These are phyloP conservation scores for Nymphalis polychloros DNA, from an alignment of 2,888 invertebrate species.

Conservation along the genomic window DNA sequence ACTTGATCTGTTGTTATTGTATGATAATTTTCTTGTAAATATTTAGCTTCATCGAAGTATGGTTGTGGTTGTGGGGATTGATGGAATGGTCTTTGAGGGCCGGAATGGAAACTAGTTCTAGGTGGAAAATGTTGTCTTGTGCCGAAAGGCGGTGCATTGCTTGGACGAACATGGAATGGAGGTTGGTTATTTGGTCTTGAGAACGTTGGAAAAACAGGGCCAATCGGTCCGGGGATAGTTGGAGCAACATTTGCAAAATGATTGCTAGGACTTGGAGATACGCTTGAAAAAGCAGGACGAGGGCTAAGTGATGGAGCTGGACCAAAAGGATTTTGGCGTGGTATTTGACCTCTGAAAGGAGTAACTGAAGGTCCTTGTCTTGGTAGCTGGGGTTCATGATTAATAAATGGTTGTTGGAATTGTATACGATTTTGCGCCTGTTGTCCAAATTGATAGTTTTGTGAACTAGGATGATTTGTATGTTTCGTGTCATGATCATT, in stretches of 20 bases:
- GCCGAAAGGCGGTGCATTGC: constrained; percentile 56
- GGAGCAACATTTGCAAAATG: constrained; percentile 59
- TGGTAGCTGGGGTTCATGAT: constrained; percentile 72
- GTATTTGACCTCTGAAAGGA: constrained; percentile 66
- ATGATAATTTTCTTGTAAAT: constrained; percentile 79
- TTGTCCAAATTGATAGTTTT: constrained; percentile 57
- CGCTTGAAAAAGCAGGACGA: constrained; percentile 58
- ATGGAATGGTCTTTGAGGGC: constrained; percentile 80
- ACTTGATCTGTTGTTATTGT: constrained; percentile 77
- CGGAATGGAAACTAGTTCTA: constrained; percentile 71
- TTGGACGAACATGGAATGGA: constrained; percentile 61
- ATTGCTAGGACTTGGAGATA: constrained; percentile 55
- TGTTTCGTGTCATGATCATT: constrained; percentile 50
- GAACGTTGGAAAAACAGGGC: constrained; percentile 61
- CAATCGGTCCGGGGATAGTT: constrained; percentile 60
- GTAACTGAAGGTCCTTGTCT: constrained; percentile 67
- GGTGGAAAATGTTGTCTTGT: constrained; percentile 69
- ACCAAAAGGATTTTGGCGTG: constrained; percentile 64
- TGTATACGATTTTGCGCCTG: constrained; percentile 75
- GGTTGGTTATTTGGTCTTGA: constrained; percentile 61
- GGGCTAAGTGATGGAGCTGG: constrained; percentile 56
- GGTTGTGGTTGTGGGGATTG: constrained; percentile 63
- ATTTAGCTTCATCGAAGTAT: constrained; percentile 77
- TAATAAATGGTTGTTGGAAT: constrained; percentile 68
- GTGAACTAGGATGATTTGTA: constrained; percentile 46